Conservation (phyloP, 2,113 vertebrate species). For the Holacanthus passer region DNA sequence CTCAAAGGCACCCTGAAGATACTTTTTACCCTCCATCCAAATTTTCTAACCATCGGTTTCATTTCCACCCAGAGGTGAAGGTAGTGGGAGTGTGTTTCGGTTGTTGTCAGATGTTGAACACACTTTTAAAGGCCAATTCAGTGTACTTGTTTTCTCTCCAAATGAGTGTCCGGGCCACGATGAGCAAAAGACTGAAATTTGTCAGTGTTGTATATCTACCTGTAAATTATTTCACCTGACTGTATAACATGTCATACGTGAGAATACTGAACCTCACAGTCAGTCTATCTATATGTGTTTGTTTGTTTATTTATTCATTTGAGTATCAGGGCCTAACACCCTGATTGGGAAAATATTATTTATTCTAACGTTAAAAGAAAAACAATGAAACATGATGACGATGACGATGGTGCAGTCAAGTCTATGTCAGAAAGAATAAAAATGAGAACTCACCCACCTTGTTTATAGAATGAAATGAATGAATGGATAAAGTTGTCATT, state of each 20-base stretch:
- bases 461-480: conserved; percentile 91
- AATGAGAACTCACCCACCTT: conserved; percentile 86
- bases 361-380: conserved; percentile 72
- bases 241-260: conserved; percentile 64
- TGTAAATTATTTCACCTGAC: conserved; percentile 65
- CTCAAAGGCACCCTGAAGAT: conserved; percentile 3
- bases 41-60: background rate
- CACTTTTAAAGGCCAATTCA: conserved; percentile 23
- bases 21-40: background rate
- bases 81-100: conserved; percentile 1
- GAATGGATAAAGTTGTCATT: conserved; percentile 83
- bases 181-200: conserved; percentile 42
- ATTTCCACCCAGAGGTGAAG: background rate
- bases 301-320: conserved; percentile 67
- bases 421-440: conserved; percentile 81
- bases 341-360: conserved; percentile 74
- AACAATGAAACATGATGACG: conserved; percentile 39
- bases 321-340: conserved; percentile 78
- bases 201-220: conserved; percentile 54
- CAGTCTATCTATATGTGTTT: conserved; percentile 64
- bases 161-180: background rate
- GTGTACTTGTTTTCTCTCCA: conserved; percentile 1
- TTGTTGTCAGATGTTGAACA: background rate
- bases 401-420: conserved; percentile 50
- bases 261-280: conserved; percentile 54